Base-by-base conservation (phyloP, 53 echinoderm and acorn worm genomes). In the Glandiceps talaboti region DNA sequence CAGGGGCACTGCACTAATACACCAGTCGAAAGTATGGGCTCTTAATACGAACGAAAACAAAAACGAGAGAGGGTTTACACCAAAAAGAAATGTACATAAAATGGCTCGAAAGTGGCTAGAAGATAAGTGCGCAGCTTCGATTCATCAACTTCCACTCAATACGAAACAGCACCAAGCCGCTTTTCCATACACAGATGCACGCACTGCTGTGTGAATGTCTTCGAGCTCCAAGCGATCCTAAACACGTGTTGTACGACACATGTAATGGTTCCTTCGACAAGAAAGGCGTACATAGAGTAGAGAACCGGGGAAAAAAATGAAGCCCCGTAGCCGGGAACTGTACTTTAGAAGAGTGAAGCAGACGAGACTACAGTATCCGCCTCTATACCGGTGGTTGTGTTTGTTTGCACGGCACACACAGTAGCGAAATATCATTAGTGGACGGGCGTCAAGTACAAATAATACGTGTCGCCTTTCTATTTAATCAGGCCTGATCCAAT, bases 401-500 rank as follows among this genome's bases (percentile, higher is more conserved):
- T 45, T 45, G 64, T 45, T 45, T 45, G 64, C 6, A 6, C 64
- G 64, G 64, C n/a, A 20, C 20, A 45, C 64, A 45, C 64, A 45
- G 64, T 45, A 45, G 64, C 64, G 28, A 27, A 80, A 33, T 80
- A 80, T 80, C 73, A 29, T 30, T 80, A 64, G 30, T 14, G 72
- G 73, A 27, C 28, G 30, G 29, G 80, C 80, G 80, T 80, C 80
- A 80, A 80, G 79, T 79, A 76, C 87, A 87, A 87, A 87, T 79
- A 83, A 14, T 79, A 64, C 79, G 82, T 83, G 87, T 82, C 87
- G 87, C 87, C 87, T 79, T 82, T 31, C 82, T 87, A 84, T 90
- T 90, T 87, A 87, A 84, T 79, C 87, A 90, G 72, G 80, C 78
- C 81, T 75, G 81, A 81, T 72, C 84, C 84, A 87, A 90, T 90